Evolutionary conservation across 2,888 invertebrate genomes (phyloP).

Genomic region (Dynastes hyllus): DNA sequence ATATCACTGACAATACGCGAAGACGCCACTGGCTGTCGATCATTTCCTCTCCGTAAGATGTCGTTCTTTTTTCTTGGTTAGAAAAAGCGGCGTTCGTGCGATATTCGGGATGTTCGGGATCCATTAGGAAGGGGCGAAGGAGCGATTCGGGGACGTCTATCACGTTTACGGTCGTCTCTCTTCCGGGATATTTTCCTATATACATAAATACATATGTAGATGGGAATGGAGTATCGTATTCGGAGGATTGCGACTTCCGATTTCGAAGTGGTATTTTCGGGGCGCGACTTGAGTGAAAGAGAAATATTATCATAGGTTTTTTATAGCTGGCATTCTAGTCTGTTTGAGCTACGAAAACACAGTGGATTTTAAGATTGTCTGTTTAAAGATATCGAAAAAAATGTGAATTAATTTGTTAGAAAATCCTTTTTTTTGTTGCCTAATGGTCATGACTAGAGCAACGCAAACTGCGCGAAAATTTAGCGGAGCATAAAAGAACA

Average conservation of each 20-base stretch:
- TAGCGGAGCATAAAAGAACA: too few relatives aligned
- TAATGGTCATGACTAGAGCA: too few relatives aligned
- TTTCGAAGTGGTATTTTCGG: neutral
- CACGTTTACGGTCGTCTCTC: slow-evolving; percentile 7
- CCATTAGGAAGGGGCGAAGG: slow-evolving; percentile 9
- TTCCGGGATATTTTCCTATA: slow-evolving; percentile 7
- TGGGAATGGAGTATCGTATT: neutral
- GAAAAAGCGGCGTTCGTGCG: slow-evolving; percentile 6
- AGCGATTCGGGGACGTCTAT: slow-evolving; percentile 3
- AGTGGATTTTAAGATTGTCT: too few relatives aligned
- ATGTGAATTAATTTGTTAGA: too few relatives aligned
- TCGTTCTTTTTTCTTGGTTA: neutral
- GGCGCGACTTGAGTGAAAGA: neutral
- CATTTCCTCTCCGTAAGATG: slow-evolving; percentile 9
- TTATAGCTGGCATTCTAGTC: too few relatives aligned
- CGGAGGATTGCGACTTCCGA: neutral
- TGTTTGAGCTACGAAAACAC: too few relatives aligned
- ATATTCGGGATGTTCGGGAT: slow-evolving; percentile 21
- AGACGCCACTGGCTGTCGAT: slow-evolving; percentile 19
- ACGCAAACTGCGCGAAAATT: too few relatives aligned
- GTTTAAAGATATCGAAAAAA: too few relatives aligned
- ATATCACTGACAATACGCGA: slow-evolving; percentile 12
- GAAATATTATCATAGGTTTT: neutral
- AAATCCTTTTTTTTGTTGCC: too few relatives aligned
- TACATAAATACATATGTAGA: slow-evolving; percentile 20